Percentiles rank a stretch among this genome's conserved stretches.
These are phyloP conservation scores for Scrobipalpa costella DNA, from an alignment of 2,888 invertebrate genomes.

Conservation along the genomic window DNA sequence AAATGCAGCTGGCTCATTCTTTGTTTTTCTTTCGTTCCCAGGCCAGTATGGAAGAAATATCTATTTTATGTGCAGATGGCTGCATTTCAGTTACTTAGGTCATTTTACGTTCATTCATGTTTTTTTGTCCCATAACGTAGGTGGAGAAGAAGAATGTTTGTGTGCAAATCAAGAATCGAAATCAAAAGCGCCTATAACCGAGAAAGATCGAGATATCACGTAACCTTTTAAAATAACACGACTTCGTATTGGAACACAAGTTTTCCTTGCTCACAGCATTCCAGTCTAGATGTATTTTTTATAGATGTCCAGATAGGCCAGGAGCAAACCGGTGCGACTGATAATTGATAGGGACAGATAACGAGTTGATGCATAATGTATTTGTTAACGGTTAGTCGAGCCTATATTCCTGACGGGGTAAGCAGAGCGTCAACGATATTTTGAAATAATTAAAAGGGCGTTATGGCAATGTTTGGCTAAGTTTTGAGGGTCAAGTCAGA, in stretches of 20 bases:
- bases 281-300: background rate
- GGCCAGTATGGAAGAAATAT: too few relatives aligned
- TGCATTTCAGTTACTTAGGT: too few relatives aligned
- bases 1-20: too few relatives aligned
- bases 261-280: background rate
- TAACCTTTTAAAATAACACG: background rate
- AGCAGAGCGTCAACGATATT: too few relatives aligned
- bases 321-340: conserved; percentile 10
- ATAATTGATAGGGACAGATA: conserved; percentile 22
- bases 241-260: background rate
- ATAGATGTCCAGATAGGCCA: conserved; percentile 8
- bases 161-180: background rate
- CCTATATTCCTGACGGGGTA: too few relatives aligned
- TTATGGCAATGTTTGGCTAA: too few relatives aligned
- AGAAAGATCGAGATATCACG: background rate
- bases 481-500: too few relatives aligned
- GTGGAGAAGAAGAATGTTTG: background rate
- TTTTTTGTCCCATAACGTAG: too few relatives aligned
- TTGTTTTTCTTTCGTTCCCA: too few relatives aligned
- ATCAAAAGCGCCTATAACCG: background rate
- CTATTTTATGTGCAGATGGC: too few relatives aligned
- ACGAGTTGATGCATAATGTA: conserved; percentile 28
- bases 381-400: conserved; percentile 31
- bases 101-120: too few relatives aligned
- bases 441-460: too few relatives aligned